Base-by-base conservation (phyloP, 2,797 vertebrate genomes). In the Gallirallus australis region DNA sequence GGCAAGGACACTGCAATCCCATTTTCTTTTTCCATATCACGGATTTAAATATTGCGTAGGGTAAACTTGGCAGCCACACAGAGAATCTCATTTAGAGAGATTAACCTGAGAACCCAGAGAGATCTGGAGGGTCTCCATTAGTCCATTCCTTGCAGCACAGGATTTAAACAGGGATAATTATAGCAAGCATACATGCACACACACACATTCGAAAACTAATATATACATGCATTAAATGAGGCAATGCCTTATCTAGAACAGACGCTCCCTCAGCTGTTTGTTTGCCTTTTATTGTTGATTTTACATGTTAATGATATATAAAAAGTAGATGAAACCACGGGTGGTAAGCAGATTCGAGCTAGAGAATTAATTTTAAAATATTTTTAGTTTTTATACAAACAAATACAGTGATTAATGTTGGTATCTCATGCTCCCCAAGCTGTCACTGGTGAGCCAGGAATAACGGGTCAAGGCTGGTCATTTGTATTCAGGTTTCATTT, bases 281-380 rank as follows among this genome's bases (percentile, higher is more conserved):
- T 95, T 96, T 94, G 93, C 45, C 40, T 95, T 97, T 97, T 96
- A 95, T 96, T 96, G 75, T 92, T 95, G 57, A n/a, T 82, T 94
- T 95, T 95, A 96, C 93, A 95, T 81, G 87, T 92, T 91, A 94
- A 81, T 66, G 33, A 87, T 85, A 82, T 92, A 82, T 80, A 83
- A 95, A 96, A 97, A 94, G 64, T 92, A 90, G 76, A 93, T 76
- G 77, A 92, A 93, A 94, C 75, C 83, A 85, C 47, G 94, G 28
- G 78, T 85, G 86, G 68, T 61, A 94, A 86, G 48, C 80, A 91
- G 84, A 90, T 89, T 83, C 72, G 59, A 86, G 30, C 52, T 84
- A 87, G 47, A 93, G 70, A 91, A 92, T 56, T 89, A 42, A 86
- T 90, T 90, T 88, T 15, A 86, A 89, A 96, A 97, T 11, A 93